phyloP scores from a whole-genome alignment of 2,888 invertebrate genomes.

The Blomia tropicalis region DNA sequence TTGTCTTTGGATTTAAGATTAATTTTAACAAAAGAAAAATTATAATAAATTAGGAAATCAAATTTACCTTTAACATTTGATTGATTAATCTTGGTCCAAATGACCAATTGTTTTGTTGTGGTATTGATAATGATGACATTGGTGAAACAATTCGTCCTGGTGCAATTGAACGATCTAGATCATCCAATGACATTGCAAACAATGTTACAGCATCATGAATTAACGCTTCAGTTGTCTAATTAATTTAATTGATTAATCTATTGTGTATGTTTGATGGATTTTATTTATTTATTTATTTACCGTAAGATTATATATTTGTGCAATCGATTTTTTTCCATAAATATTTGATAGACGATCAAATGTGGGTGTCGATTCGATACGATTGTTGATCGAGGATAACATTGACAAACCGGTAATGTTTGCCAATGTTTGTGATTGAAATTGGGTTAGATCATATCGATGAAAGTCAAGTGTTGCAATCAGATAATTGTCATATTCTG shows the following conservation, averaged over 20 bases:
- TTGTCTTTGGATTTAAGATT: neutral
- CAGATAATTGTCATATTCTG: slow-evolving; percentile 27
- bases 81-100: slow-evolving; percentile 84
- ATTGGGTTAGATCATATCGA: slow-evolving; percentile 24
- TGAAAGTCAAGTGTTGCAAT: slow-evolving; percentile 26
- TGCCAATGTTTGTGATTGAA: slow-evolving; percentile 19
- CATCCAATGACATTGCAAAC: slow-evolving; percentile 36
- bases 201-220: slow-evolving; percentile 38
- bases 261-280: neutral
- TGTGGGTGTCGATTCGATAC: too few species aligned
- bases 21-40: neutral
- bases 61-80: slow-evolving; percentile 77
- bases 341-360: too few species aligned
- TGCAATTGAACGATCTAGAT: slow-evolving; percentile 26
- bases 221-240: slow-evolving; percentile 34
- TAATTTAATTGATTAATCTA: too few species aligned
- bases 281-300: too few species aligned
- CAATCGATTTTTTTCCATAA: too few species aligned
- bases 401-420: slow-evolving; percentile 27
- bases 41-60: neutral
- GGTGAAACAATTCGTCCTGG: slow-evolving; percentile 1
- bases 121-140: neutral
- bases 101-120: slow-evolving; percentile 54
- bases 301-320: too few species aligned
- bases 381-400: too few species aligned